Evolutionary conservation across 2,888 invertebrate genomes (phyloP), one percentile per base, ranked within the genome.

Genomic region (Prosopocoilus inquinatus): DNA sequence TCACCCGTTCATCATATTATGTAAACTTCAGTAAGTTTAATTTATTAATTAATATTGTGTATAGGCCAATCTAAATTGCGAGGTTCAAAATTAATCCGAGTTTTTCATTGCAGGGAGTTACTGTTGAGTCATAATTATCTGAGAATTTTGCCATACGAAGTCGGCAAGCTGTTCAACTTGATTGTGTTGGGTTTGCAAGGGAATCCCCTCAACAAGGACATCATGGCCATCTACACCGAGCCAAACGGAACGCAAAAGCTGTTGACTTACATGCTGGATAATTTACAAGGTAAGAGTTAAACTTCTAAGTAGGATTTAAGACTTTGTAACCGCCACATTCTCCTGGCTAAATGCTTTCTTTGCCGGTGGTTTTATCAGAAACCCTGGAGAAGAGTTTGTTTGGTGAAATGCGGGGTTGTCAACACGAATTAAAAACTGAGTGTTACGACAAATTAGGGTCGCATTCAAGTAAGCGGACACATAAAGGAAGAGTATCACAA

Each of bases 151-250:
- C 99, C 99, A 2, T 96, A 93, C 79, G 97, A 98, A 81, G 83
- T 99, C 69, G 99, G 99, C 67, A 96, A 96, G 80, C 84, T 98
- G 69, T 99, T 98, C 80, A 94, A 97, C 80, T 84, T 99, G 63
- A 92, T 95, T 78, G 86, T 91, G 71, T 84, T 99, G 66, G 95
- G 96, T 73, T 83, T 94, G 67, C 89, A 91, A 73, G 96, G 96
- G 16, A 98, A 98, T 82, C 97, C 96, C 38, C 83, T 98, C 62
- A 89, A 90, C 72, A 93, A 93, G 78, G 96, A 97, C 75, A 89
- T 96, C 78, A 84, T 94, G 78, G 86, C 89, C 62, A 84, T 96
- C 64, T 96, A 95, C 80, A 91, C 90, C 75, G 96, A 96, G 79
- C 87, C 88, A 69, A 94, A 95, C 77, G 97, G 97, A 50, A 95